Conservation (phyloP, 2,797 vertebrate genomes). For the Nyctalus aviator region DNA sequence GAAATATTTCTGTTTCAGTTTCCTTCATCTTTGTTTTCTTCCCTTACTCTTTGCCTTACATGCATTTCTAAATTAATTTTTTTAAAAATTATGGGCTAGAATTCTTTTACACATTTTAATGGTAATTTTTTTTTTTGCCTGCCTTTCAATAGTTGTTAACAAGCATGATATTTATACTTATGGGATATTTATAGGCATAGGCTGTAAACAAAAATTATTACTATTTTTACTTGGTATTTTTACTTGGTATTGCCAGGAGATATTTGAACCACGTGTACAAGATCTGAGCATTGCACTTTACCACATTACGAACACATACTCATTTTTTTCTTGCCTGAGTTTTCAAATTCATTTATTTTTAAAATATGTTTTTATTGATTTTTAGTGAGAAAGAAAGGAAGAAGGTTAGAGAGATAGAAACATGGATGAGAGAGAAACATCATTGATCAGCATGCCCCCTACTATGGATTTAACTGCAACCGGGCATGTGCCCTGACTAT, state of each 20-base stretch:
- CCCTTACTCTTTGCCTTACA: neutral
- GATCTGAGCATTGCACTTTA: neutral
- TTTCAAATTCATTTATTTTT: conserved; percentile 48
- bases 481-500: too few species aligned
- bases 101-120: neutral
- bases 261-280: neutral
- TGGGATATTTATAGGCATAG: neutral
- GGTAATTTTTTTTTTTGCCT: neutral
- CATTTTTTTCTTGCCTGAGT: neutral
- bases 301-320: neutral
- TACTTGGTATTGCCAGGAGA: neutral
- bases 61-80: neutral
- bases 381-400: neutral
- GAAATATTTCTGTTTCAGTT: neutral
- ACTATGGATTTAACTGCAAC: too few species aligned
- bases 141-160: conserved; percentile 5
- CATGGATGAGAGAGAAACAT: too few species aligned
- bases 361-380: conserved; percentile 46
- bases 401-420: too few species aligned
- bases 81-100: neutral
- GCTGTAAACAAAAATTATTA: too few species aligned
- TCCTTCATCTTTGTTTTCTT: conserved; percentile 21
- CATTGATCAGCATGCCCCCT: too few species aligned
- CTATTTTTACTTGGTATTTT: conserved; percentile 15
- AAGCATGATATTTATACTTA: conserved; percentile 6